Evolutionary conservation across 30 jellyfish, hydroid and myxozoan species (phyloP).

Genomic region (Cassiopea andromeda): DNA sequence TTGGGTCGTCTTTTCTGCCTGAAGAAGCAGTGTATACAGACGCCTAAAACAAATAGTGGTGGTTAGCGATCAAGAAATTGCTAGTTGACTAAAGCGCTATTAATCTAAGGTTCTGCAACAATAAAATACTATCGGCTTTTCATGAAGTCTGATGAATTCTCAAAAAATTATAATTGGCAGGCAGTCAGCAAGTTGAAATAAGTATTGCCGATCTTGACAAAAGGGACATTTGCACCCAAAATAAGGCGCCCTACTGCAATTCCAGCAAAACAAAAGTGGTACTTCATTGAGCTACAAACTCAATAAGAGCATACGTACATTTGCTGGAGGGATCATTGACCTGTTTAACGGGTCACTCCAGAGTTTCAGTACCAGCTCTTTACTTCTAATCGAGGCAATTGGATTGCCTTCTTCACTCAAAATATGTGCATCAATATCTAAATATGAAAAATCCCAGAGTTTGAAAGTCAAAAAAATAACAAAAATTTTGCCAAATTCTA

Average conservation of each 20-base stretch:
- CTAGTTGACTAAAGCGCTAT: too few species aligned
- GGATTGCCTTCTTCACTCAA: constrained; percentile 77
- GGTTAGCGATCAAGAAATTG: background rate
- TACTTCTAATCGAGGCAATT: constrained; percentile 14
- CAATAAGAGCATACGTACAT: constrained; percentile 22
- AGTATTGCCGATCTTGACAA: too few species aligned
- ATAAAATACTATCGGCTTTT: too few species aligned
- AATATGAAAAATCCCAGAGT: background rate
- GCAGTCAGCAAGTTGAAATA: too few species aligned
- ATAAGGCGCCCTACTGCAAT: too few species aligned
- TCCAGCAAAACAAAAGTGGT: too few species aligned
- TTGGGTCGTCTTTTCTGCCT: constrained; percentile 22
- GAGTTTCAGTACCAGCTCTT: constrained; percentile 34
- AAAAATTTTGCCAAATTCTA: too few species aligned
- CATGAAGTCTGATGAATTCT: too few species aligned
- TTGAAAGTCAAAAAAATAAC: background rate
- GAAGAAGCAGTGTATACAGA: constrained; percentile 9
- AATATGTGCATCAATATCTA: constrained; percentile 46
- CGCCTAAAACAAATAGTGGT: constrained; percentile 5
- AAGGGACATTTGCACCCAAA: too few species aligned
- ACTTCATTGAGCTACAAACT: too few species aligned
- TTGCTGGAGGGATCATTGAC: constrained; percentile 33
- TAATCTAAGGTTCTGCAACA: too few species aligned
- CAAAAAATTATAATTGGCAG: too few species aligned
- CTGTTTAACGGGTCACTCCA: constrained; percentile 8